A percentile compares a stretch with the other conserved stretches of the same genome.
These are phyloP conservation scores for Ypsolopha scabrella DNA, from an alignment of 2,888 invertebrate genomes.

Conservation along the genomic window DNA sequence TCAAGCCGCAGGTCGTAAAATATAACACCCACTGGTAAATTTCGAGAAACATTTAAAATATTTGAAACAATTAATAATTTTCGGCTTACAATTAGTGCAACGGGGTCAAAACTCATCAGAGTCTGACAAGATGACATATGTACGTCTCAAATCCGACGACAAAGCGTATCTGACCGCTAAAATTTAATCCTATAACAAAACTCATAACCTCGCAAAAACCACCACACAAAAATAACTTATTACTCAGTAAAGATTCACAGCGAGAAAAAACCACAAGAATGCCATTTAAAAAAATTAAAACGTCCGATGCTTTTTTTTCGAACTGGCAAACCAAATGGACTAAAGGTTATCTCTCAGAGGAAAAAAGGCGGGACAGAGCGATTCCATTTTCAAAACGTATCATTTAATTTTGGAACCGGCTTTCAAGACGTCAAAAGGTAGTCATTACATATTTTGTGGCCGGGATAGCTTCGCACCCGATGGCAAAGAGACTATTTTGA, in stretches of 20 bases:
- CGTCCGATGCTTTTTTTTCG: slow-evolving; percentile 55
- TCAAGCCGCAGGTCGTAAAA: slow-evolving; percentile 56
- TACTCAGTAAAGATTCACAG: slow-evolving; percentile 55
- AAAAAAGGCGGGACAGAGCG: slow-evolving; percentile 67
- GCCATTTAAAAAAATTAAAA: slow-evolving; percentile 69
- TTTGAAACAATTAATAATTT: slow-evolving; percentile 56
- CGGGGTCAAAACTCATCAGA: slow-evolving; percentile 47
- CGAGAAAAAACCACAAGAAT: slow-evolving; percentile 66
- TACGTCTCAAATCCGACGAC: slow-evolving; percentile 30
- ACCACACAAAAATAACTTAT: slow-evolving; percentile 45
- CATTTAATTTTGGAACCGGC: slow-evolving; percentile 70
- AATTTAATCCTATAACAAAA: slow-evolving; percentile 8
- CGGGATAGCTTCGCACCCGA: slow-evolving; percentile 48
- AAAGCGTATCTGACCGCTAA: slow-evolving; percentile 34
- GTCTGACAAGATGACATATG: slow-evolving; percentile 46
- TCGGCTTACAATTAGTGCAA: slow-evolving; percentile 48
- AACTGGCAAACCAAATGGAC: slow-evolving; percentile 62
- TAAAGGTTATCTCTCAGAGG: slow-evolving; percentile 67
- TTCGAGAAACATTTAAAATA: slow-evolving; percentile 49
- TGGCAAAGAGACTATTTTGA: slow-evolving; percentile 42
- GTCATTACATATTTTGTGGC: slow-evolving; percentile 66
- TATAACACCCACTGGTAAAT: slow-evolving; percentile 37
- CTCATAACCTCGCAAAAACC: slow-evolving; percentile 44
- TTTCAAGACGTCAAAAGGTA: slow-evolving; percentile 68
- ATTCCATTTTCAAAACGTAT: slow-evolving; percentile 71